Evolutionary conservation across 2,797 vertebrate species (phyloP), one percentile per base, ranked within the genome.

Genomic region (Falco columbarius): DNA sequence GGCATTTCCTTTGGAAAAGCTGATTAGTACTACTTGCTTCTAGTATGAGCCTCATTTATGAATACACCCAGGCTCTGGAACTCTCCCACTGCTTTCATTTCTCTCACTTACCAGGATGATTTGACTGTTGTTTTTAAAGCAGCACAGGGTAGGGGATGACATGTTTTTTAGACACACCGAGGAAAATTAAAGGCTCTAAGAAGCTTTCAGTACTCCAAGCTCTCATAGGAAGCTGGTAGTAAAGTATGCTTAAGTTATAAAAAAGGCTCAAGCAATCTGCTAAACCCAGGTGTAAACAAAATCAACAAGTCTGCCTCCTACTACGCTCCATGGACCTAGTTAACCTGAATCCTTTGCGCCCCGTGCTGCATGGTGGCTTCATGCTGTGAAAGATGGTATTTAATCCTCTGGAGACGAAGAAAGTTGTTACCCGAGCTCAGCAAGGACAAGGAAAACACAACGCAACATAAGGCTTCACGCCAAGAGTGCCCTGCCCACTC

Each of bases 1-100:
- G 81, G 86, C 75, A 94, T 97, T 95, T 96, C 86, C 81, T 96
- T 91, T 91, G 89, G 93, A 96, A 96, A 96, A 96, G 92, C 81
- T 96, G 89, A 83, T 97, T 88, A 97, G 93, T 85, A 86, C 74
- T 95, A 92, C 77, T 85, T 83, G 94, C 81, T 85, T 96, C 89
- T 94, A 88, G 84, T 71, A 88, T 14, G 68, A 93, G 27, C 92
- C 79, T 86, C 13, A 2, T 61, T 95, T 83, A 79, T n/a, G 54
- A 68, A 82, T 59, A 90, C 75, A 77, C 46, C 51, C 17, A 3
- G 76, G 90, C 87, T 92, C 94, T 76, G 84, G 89, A 96, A 94
- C 2, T 7, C 58, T 92, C 85, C 52, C 51, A 62, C 70, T 34
- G 75, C 66, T 65, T 73, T 91, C 83, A 61, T 46, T 92, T 68